These are phyloP conservation scores for Mechanitis mazaeus DNA, from an alignment of 2,888 invertebrate species.

Conservation along the genomic window DNA sequence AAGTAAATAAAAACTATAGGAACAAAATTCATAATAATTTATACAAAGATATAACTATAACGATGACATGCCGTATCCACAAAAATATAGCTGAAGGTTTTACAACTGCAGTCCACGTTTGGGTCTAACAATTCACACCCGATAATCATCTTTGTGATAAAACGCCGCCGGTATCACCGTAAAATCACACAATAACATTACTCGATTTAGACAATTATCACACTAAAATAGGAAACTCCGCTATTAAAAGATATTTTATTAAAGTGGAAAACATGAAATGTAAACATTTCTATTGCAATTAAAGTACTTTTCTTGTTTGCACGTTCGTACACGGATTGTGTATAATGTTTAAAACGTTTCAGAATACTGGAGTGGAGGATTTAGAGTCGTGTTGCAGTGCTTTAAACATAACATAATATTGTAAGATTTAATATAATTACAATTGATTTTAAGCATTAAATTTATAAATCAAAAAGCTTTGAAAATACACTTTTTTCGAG, in stretches of 20 bases:
- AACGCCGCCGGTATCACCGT: constrained; percentile 49
- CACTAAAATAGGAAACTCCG: constrained; percentile 20
- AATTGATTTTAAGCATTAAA: too few relatives aligned
- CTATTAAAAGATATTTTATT: constrained; percentile 3
- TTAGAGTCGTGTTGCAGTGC: too few relatives aligned
- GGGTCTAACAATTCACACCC: constrained; percentile 66
- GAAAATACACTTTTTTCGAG: too few relatives aligned
- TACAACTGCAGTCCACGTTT: constrained; percentile 51
- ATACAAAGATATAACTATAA: background rate
- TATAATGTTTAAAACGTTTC: background rate
- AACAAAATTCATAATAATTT: too few relatives aligned
- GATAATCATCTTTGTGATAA: constrained; percentile 68
- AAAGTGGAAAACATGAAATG: constrained; percentile 16
- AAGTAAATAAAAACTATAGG: too few relatives aligned
- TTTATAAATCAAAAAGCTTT: too few relatives aligned
- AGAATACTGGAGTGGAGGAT: too few relatives aligned
- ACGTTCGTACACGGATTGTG: background rate
- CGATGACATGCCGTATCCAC: constrained; percentile 29
- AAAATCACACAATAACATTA: constrained; percentile 39
- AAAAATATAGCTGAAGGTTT: constrained; percentile 38
- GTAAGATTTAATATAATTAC: too few relatives aligned
- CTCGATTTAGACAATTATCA: constrained; percentile 26
- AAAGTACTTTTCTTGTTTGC: constrained; percentile 12
- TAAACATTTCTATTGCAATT: constrained; percentile 19
- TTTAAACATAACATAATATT: too few relatives aligned